A percentile compares a stretch with the other conserved stretches of the same genome.
Conservation (phyloP, 2,797 vertebrate species). For the Poeciliopsis turneri region DNA sequence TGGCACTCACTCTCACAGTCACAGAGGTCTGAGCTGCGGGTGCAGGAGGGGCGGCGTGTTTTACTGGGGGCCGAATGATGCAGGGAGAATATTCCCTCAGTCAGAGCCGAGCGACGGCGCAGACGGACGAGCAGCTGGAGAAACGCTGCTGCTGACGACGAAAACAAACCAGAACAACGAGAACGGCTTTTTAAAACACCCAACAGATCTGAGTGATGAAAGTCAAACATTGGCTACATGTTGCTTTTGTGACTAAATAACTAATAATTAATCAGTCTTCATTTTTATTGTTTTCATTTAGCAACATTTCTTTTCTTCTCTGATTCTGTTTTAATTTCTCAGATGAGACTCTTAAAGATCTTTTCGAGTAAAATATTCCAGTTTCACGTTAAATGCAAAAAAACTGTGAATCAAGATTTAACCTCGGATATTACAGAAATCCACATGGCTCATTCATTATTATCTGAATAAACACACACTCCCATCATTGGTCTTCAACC, state of each 20-base stretch:
- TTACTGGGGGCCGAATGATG: slow-evolving; percentile 29
- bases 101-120: neutral
- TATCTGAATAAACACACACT: neutral
- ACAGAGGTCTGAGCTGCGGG: slow-evolving; percentile 28
- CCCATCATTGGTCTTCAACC: too few species aligned
- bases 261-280: neutral
- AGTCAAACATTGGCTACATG: neutral
- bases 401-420: too few species aligned
- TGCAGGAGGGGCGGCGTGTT: slow-evolving; percentile 21
- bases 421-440: neutral
- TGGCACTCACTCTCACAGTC: slow-evolving; percentile 30
- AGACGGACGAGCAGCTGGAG: neutral
- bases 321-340: neutral
- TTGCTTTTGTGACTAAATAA: neutral
- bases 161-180: slow-evolving; percentile 22
- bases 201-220: neutral
- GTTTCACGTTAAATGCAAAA: neutral
- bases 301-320: neutral
- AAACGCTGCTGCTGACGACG: slow-evolving; percentile 9
- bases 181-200: neutral
- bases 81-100: slow-evolving; percentile 33
- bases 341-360: neutral
- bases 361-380: neutral
- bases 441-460: neutral
- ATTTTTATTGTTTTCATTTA: neutral